These are phyloP conservation scores for Calameuta idolon DNA, from an alignment of 2,888 invertebrate species.

Conservation along the genomic window DNA sequence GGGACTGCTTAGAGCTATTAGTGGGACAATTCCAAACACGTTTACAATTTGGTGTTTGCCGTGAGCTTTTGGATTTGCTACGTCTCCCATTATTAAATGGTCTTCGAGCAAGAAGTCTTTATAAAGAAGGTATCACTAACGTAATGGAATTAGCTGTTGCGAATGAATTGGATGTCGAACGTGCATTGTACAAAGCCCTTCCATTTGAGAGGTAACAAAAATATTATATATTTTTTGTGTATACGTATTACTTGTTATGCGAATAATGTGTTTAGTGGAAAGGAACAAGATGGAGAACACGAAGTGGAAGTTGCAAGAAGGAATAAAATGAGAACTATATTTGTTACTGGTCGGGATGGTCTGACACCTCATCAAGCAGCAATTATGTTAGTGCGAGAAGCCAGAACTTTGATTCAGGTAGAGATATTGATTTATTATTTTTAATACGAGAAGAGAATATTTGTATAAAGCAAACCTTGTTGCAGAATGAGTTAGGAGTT, in stretches of 20 bases:
- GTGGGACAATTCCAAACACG: constrained; percentile 94
- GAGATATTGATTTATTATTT: constrained; percentile 18
- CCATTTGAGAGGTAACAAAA: constrained; percentile 81
- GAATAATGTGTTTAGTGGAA: constrained; percentile 69
- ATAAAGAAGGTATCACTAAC: constrained; percentile 82
- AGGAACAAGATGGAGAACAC: constrained; percentile 79
- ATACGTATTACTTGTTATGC: background rate
- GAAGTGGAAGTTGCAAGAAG: constrained; percentile 75
- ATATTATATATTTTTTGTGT: background rate
- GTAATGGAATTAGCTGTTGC: constrained; percentile 84
- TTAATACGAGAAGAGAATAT: background rate
- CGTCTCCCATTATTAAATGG: constrained; percentile 86
- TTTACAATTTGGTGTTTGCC: constrained; percentile 92
- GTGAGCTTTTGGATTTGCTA: constrained; percentile 92
- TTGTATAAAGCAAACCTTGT: constrained; percentile 33
- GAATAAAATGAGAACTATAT: constrained; percentile 78
- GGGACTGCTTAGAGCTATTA: constrained; percentile 90
- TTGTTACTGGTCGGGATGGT: constrained; percentile 84
- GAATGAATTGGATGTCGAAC: constrained; percentile 77
- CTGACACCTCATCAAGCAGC: constrained; percentile 88
- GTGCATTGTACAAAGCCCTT: constrained; percentile 79
- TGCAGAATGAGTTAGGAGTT: constrained; percentile 81
- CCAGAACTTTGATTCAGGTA: constrained; percentile 75
- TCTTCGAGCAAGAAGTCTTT: constrained; percentile 85
- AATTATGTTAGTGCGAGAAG: constrained; percentile 80